phyloP scores from a whole-genome alignment of 2,113 vertebrate species.

The Toxotes chatareus region DNA sequence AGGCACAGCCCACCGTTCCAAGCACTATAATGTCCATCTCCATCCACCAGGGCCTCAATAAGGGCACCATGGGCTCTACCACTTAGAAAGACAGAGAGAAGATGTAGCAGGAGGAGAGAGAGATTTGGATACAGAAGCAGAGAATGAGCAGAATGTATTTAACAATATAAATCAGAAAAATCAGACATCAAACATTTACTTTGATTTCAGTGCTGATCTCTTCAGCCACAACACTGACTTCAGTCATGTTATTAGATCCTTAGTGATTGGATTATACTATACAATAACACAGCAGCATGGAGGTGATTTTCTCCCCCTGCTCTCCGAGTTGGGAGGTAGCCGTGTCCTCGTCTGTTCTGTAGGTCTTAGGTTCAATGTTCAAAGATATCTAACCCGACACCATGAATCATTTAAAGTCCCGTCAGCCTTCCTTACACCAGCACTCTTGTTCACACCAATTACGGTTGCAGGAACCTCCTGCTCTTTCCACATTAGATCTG shows the following conservation, averaged over 20 bases:
- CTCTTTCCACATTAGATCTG: constrained; percentile 73
- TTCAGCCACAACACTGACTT: not conserved
- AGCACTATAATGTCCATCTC: constrained; percentile 91
- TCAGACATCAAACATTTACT: not conserved
- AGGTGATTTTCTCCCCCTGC: constrained; percentile 23
- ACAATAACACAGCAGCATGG: constrained; percentile 19
- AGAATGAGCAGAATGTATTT: constrained; percentile 13
- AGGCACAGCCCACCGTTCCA: constrained; percentile 90
- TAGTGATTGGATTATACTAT: constrained; percentile 34
- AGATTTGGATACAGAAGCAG: constrained; percentile 29
- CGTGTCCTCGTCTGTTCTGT: constrained; percentile 58
- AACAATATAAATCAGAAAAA: not conserved
- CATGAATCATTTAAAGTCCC: constrained; percentile 80
- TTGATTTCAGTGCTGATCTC: not conserved
- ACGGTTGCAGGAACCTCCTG: constrained; percentile 72
- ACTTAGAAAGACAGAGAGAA: constrained; percentile 79
- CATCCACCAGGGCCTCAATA: constrained; percentile 92
- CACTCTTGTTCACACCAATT: constrained; percentile 74
- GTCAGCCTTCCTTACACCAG: constrained; percentile 71
- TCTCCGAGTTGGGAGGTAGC: constrained; percentile 31
- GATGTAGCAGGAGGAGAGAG: constrained; percentile 18
- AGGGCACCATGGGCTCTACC: constrained; percentile 85
- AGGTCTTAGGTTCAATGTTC: constrained; percentile 73
- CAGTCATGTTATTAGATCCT: not conserved
- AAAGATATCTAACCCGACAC: constrained; percentile 71